Evolutionary conservation across 2,797 vertebrate genomes (phyloP), one percentile per base, ranked within the genome.

Genomic region (Bovichtus diacanthus): DNA sequence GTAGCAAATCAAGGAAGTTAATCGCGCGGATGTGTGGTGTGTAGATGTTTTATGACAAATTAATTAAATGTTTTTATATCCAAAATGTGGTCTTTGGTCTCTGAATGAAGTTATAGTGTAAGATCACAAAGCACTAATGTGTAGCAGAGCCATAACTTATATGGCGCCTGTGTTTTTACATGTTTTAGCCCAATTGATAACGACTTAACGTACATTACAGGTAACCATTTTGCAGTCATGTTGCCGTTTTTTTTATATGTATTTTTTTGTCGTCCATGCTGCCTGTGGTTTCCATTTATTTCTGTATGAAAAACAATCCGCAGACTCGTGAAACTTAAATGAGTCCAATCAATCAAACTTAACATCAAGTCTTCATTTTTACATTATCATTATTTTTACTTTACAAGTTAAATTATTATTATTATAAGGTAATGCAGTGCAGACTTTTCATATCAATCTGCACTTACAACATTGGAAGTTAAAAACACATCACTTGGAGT

Each of bases 41-140:
- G 9, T 25, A 21, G 54, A 62, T 29, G 46, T 69, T 64, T 76
- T 44, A 12, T 16, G 18, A 55, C 31, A 41, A 61, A 50, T 67
- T 6, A 10, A 86, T 81, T 65, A 82, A 86, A 80, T 49, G 11
- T 67, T 59, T 80, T 11, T 72, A 12, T 41, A 50, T 53, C 39
- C 16, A 56, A 46, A 50, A 11, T 36, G n/a, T 1, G 31, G 27
- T 39, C 16, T 49, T 53, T 60, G 23, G 12, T 49, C 21, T 44
- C 31, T 49, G 9, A 23, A 19, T 55, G 19, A 50, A 50, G 29
- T 15, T 59, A 8, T 19, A 10, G 7, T 46, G 19, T 9, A 60
- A n/a, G 13, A 46, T 58, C 23, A 29, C 8, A 10, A 38, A 41
- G 67, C 50, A 67, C n/a, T 4, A 19, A 19, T 27, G 44, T 59